phyloP scores from a whole-genome alignment of 2,797 vertebrate species.

The Poecilia wingei region DNA sequence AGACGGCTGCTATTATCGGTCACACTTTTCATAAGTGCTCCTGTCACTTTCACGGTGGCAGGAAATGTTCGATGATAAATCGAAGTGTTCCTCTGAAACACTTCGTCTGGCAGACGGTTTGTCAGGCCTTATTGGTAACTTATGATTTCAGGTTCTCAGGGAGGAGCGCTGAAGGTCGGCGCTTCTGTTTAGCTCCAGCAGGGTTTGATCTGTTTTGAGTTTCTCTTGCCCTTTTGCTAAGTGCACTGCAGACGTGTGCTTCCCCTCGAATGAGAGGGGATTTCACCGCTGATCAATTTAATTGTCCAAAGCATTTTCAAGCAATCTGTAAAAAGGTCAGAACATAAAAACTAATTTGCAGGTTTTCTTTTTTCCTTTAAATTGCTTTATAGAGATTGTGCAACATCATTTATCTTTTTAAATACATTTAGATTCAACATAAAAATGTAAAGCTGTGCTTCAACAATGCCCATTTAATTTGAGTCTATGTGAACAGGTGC shows the following conservation, averaged over 20 bases:
- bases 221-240: conserved; percentile 32
- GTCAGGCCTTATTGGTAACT: conserved; percentile 22
- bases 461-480: conserved; percentile 28
- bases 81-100: conserved; percentile 14
- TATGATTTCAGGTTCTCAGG: conserved; percentile 25
- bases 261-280: conserved; percentile 32
- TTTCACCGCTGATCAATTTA: conserved; percentile 44
- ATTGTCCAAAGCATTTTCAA: conserved; percentile 41
- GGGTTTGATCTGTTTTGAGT: conserved; percentile 43
- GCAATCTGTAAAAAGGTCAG: conserved; percentile 54
- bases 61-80: conserved; percentile 34
- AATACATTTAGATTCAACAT: conserved; percentile 19
- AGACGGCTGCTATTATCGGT: conserved; percentile 17
- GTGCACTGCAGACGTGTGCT: conserved; percentile 17
- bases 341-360: not conserved
- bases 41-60: conserved; percentile 11
- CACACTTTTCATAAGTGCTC: conserved; percentile 23
- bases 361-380: not conserved
- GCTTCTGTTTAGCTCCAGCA: conserved; percentile 32
- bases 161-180: conserved; percentile 46
- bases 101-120: conserved; percentile 14
- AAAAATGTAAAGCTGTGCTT: conserved; percentile 16
- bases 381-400: not conserved
- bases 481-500: conserved; percentile 46
- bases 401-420: not conserved